Evolutionary conservation across 2,888 invertebrate species (phyloP).

Genomic region (Antitype chi): DNA sequence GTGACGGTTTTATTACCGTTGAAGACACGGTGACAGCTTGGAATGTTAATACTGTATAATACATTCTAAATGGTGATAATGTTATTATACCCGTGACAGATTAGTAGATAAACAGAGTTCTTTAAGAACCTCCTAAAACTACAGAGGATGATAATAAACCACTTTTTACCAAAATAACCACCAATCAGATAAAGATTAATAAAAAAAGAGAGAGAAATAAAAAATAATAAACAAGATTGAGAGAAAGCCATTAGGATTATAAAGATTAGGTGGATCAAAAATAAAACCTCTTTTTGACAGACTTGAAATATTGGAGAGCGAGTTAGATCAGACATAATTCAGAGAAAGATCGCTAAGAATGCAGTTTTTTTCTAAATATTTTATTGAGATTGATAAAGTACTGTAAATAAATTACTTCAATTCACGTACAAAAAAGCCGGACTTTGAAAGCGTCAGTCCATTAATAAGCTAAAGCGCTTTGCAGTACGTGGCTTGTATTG

Average conservation of each 20-base stretch:
- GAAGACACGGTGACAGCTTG: conserved; percentile 8
- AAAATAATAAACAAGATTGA: conserved; percentile 40
- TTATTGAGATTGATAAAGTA: conserved; percentile 8
- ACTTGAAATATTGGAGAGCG: conserved; percentile 36
- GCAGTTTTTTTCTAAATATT: conserved; percentile 13
- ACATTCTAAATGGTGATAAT: conserved; percentile 6
- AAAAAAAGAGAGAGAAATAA: conserved; percentile 18
- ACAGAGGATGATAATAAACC: not conserved
- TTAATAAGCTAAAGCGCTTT: conserved; percentile 48
- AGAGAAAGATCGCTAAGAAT: conserved; percentile 6
- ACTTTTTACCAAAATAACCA: not conserved
- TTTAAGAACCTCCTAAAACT: not conserved
- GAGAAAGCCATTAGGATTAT: conserved; percentile 53
- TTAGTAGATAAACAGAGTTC: not conserved
- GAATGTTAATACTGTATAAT: conserved; percentile 36
- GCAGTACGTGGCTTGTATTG: conserved; percentile 36
- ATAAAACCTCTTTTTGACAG: conserved; percentile 44
- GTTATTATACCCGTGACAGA: conserved; percentile 22
- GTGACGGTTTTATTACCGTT: conserved; percentile 32
- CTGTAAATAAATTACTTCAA: conserved; percentile 34
- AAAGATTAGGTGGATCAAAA: conserved; percentile 44
- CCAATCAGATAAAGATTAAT: conserved; percentile 26
- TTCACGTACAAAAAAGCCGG: conserved; percentile 28
- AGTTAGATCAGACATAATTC: conserved; percentile 38
- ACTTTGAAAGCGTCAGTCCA: conserved; percentile 43